These are phyloP conservation scores for Cepaea hortensis DNA, from an alignment of 2,888 invertebrate species.

Conservation along the genomic window DNA sequence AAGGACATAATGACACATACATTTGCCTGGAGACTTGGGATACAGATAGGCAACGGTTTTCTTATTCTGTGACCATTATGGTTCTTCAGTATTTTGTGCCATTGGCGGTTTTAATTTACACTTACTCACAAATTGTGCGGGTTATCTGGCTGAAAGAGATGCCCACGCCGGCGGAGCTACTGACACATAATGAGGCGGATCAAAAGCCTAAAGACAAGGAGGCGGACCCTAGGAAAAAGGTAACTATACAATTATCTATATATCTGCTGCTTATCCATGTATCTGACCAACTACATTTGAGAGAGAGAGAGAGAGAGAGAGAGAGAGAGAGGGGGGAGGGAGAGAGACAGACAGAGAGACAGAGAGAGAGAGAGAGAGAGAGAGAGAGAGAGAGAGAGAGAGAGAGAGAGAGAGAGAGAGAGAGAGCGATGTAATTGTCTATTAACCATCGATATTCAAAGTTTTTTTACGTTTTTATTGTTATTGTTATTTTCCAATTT, in stretches of 20 bases:
- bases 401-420: not conserved
- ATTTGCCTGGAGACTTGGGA: conserved; percentile 54
- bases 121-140: conserved; percentile 89
- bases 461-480: too few relatives aligned
- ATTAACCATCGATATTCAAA: too few relatives aligned
- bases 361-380: not conserved
- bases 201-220: conserved; percentile 17
- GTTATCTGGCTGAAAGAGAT: conserved; percentile 91
- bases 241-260: not conserved
- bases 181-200: conserved; percentile 8
- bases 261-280: conserved; percentile 3
- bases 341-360: too few relatives aligned
- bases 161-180: conserved; percentile 85
- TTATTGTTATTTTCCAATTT: too few relatives aligned
- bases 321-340: not conserved
- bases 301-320: not conserved
- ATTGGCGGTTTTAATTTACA: conserved; percentile 86
- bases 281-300: not conserved
- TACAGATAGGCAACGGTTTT: conserved; percentile 50
- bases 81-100: conserved; percentile 90
- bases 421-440: not conserved
- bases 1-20: conserved; percentile 46
- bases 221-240: conserved; percentile 43
- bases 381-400: not conserved
- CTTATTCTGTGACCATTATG: conserved; percentile 86